Base-by-base conservation (phyloP, 2,797 vertebrate species). In the Podargus strigoides region DNA sequence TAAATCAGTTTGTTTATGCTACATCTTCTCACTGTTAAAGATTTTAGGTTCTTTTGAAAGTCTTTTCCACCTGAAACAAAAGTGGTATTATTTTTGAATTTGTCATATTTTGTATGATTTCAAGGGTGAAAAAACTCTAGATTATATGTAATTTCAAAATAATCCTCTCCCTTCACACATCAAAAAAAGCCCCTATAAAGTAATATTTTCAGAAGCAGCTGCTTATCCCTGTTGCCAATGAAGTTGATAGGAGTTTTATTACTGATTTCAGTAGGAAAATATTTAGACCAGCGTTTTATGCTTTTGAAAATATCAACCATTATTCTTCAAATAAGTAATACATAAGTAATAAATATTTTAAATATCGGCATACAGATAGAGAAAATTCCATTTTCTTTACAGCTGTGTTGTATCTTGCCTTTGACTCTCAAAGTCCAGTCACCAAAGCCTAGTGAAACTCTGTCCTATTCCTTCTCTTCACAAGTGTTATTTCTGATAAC, bases 401-500 rank as follows among this genome's bases (percentile, higher is more conserved):
- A 63, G 37, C 22, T 66, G 10, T 73, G 32, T 78, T 87, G 14
- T 63, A 37, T 85, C 70, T 91, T 89, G 27, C 59, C 50, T 78
- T 85, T 81, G 49, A 78, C 44, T 87, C 44, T 36, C 4, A 41
- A n/a, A 77, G 27, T 77, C 60, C 78, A 87, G 59, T 63, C 60
- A 68, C 30, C 63, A 64, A 77, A 77, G 46, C 50, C 53, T 58
- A 26, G 47, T 58, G 62, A 56, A 69, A 41, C 32, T 55, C 68
- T 75, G 30, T 87, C n/a, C n/a, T 74, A 23, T 72, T 85, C 41
- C n/a, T 78, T 91, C 87, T 70, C 63, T 93, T 91, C 67, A 59
- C 30, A 82, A 91, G 70, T 93, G 89, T 85, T 91, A 87, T 89
- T 87, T 87, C 78, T 85, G 49, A 72, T 89, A 73, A 88, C 85